phyloP scores from a whole-genome alignment of 2,888 invertebrate genomes.

The Lissonota sp. region DNA sequence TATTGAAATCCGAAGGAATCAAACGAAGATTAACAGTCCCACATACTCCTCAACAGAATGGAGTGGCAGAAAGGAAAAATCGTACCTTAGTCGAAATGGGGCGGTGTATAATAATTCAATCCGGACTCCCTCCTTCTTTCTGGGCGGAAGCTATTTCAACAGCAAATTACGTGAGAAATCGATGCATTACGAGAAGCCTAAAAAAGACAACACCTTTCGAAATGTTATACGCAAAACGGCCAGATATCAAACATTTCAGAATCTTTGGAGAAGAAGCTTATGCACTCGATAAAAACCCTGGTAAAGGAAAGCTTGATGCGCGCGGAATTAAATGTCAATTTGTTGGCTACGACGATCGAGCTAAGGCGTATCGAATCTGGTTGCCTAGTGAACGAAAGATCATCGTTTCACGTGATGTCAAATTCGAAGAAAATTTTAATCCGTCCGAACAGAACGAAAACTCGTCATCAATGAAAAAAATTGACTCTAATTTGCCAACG shows the following conservation, averaged over 20 bases:
- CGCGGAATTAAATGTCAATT: constrained; percentile 55
- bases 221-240: constrained; percentile 34
- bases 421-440: constrained; percentile 36
- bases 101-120: constrained; percentile 58
- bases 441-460: too few species aligned
- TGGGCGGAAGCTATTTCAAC: constrained; percentile 70
- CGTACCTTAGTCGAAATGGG: constrained; percentile 61
- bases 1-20: constrained; percentile 66
- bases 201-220: constrained; percentile 46
- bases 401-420: constrained; percentile 53
- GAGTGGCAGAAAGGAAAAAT: constrained; percentile 73
- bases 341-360: constrained; percentile 46
- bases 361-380: constrained; percentile 63
- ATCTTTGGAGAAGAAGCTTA: constrained; percentile 50
- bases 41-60: constrained; percentile 75
- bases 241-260: constrained; percentile 45
- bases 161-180: constrained; percentile 63
- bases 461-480: too few species aligned
- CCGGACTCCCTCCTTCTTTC: constrained; percentile 58
- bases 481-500: too few species aligned
- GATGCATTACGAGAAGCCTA: constrained; percentile 56
- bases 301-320: constrained; percentile 55
- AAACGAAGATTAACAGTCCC: constrained; percentile 60
- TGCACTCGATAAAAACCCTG: constrained; percentile 38
- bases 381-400: constrained; percentile 60